Evolutionary conservation across 2,113 vertebrate species (phyloP).

Genomic region (Hemiscyllium ocellatum): DNA sequence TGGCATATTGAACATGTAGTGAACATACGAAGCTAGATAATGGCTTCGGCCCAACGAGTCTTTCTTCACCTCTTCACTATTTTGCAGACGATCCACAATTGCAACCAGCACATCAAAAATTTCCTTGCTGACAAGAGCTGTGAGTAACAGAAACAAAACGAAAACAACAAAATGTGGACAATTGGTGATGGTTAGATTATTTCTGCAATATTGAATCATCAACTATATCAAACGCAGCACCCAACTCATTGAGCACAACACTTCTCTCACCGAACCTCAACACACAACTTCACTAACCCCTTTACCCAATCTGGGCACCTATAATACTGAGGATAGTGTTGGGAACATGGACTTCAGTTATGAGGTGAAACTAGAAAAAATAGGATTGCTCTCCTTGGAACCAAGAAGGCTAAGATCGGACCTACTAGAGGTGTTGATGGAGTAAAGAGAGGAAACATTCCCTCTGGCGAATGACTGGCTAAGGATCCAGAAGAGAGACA

Average conservation of each 20-base stretch:
- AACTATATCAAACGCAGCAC: neutral
- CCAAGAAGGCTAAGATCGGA: neutral
- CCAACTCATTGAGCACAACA: neutral
- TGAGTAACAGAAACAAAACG: neutral
- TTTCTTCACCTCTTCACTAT: conserved; percentile 19
- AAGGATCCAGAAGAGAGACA: neutral
- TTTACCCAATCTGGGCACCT: too few relatives aligned
- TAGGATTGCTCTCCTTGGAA: neutral
- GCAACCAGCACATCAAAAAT: neutral
- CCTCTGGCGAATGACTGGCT: neutral
- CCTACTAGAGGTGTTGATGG: neutral
- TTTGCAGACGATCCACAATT: conserved; percentile 7
- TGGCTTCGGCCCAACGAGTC: neutral
- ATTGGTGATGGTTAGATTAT: neutral
- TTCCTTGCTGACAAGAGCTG: neutral
- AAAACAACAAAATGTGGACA: neutral
- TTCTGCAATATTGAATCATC: neutral
- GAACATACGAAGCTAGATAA: neutral
- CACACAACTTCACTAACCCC: neutral
- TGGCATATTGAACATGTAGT: conserved; percentile 12
- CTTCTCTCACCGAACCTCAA: neutral
- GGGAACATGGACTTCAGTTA: neutral
- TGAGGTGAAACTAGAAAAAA: neutral
- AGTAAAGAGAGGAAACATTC: neutral
- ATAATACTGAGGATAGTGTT: neutral